Conservation (phyloP, 2,797 vertebrate species). For the Lerista edwardsae region DNA sequence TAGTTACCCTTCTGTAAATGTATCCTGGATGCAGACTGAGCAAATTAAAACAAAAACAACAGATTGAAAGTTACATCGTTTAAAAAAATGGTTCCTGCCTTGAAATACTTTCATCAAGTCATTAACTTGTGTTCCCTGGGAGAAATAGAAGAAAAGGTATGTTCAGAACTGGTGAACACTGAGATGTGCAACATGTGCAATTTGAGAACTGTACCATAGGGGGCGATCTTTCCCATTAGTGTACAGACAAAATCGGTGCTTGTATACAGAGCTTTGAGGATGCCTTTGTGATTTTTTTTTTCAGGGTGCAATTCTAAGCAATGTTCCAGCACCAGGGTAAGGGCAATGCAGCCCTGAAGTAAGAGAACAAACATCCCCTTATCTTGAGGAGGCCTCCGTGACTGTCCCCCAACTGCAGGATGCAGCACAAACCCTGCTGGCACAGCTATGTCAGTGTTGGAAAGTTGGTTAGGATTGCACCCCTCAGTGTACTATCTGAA, state of each 20-base stretch:
- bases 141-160: not conserved
- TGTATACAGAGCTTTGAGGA: not conserved
- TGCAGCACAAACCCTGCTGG: too few species aligned
- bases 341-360: too few species aligned
- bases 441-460: too few species aligned
- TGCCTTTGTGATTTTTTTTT: not conserved
- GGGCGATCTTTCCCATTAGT: slow-evolving; percentile 4
- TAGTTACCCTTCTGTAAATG: not conserved
- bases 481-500: too few species aligned
- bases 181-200: not conserved
- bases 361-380: too few species aligned
- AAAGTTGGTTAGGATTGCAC: too few species aligned
- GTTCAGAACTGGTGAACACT: too few species aligned
- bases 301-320: too few species aligned
- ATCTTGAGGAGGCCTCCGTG: too few species aligned
- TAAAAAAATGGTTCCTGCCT: not conserved
- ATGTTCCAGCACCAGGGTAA: too few species aligned
- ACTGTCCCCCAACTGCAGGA: too few species aligned
- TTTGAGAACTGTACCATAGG: slow-evolving; percentile 13
- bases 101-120: not conserved
- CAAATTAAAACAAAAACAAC: not conserved
- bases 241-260: not conserved
- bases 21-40: not conserved
- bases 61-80: not conserved
- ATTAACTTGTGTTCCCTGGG: not conserved